Conservation (phyloP, 2,113 vertebrate species). For the Gopherus evgoodei region DNA sequence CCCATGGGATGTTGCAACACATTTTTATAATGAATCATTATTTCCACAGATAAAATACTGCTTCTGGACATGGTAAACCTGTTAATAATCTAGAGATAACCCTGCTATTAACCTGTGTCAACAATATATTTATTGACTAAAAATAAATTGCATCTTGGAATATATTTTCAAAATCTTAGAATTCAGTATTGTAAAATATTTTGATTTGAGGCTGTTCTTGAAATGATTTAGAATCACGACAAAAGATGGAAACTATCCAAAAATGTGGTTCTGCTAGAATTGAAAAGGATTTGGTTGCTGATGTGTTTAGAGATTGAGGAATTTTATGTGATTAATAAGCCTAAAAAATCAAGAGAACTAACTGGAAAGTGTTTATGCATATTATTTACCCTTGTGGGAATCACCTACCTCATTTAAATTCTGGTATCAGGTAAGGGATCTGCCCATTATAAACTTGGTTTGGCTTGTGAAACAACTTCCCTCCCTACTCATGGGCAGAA, state of each 20-base stretch:
- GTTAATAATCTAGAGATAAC: neutral
- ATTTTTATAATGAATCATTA: neutral
- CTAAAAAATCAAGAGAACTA: neutral
- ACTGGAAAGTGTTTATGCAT: no score
- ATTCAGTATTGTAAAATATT: neutral
- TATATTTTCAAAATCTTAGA: neutral
- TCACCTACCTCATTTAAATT: neutral
- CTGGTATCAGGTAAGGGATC: accelerated
- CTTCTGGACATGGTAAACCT: neutral
- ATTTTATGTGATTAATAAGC: accelerated
- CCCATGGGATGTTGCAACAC: neutral
- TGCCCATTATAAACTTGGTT: neutral
- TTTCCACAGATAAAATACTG: neutral
- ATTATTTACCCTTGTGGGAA: neutral
- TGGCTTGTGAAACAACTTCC: accelerated
- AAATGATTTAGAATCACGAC: accelerated
- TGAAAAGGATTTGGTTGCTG: neutral
- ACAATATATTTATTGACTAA: neutral
- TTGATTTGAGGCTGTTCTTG: neutral
- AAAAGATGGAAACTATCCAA: neutral
- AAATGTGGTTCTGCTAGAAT: neutral
- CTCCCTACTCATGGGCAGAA: neutral
- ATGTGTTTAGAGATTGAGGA: neutral
- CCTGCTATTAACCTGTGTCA: accelerated
- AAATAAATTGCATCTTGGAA: neutral